phyloP scores from a whole-genome alignment of 2,888 invertebrate genomes.

The Dicranocentrus wangi region DNA sequence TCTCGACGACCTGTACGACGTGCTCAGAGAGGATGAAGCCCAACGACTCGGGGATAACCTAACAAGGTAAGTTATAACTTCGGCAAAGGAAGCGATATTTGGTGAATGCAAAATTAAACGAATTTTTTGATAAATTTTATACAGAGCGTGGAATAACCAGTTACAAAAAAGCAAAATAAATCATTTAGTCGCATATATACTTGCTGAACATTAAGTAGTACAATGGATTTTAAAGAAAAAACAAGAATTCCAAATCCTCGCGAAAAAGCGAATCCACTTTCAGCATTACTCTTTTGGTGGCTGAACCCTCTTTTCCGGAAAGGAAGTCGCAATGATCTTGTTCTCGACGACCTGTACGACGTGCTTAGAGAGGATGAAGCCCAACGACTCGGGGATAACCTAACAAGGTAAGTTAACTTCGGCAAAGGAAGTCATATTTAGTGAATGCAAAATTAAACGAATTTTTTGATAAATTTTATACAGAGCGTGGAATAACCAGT shows the following conservation, averaged over 20 bases:
- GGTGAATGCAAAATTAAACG: not conserved
- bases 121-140: constrained; percentile 5
- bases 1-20: constrained; percentile 83
- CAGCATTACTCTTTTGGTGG: constrained; percentile 83
- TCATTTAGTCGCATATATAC: too few species aligned
- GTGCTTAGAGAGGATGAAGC: constrained; percentile 83
- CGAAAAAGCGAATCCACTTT: constrained; percentile 78
- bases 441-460: not conserved
- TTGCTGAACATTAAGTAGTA: too few species aligned
- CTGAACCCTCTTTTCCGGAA: constrained; percentile 84
- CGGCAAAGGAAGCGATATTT: not conserved
- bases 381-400: constrained; percentile 80
- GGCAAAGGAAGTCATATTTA: not conserved
- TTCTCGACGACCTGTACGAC: constrained; percentile 83
- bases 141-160: constrained; percentile 73
- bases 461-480: constrained; percentile 7
- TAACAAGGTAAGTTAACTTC: constrained; percentile 77
- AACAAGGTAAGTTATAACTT: constrained; percentile 77
- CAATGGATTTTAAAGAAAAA: constrained; percentile 74
- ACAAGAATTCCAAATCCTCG: constrained; percentile 79
- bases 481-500: constrained; percentile 74
- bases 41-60: constrained; percentile 81
- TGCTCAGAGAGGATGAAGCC: constrained; percentile 82
- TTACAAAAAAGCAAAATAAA: constrained; percentile 80
- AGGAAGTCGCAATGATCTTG: constrained; percentile 83